Evolutionary conservation across 2,888 invertebrate genomes (phyloP), one percentile per base, ranked within the genome.

Genomic region (Bruchidius siliquastri): DNA sequence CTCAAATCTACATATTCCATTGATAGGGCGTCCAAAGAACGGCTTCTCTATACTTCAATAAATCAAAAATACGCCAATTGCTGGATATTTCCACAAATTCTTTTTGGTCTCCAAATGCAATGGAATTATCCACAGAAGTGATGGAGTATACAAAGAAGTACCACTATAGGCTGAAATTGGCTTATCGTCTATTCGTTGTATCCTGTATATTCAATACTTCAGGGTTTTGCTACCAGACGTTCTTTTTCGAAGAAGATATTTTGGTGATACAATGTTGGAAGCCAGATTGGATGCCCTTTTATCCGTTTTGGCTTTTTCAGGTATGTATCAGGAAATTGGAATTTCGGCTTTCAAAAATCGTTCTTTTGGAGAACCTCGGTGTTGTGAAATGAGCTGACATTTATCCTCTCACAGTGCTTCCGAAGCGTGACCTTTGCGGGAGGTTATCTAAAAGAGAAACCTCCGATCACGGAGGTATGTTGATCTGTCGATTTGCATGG

Each of bases 151-250:
- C 21, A 20, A 22, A 68, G 10, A 21, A 8, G 21, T 68, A 22
- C 10, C 10, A 21, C 22, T 21, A 68, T 8, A 21, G 22, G 21
- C 22, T 68, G 1, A 68, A 10, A 8, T 20, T 68, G 22, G 21
- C 68, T 20, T 68, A 68, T 22, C 68, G 22, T 20, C 21, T 68
- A 8, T 68, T 68, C 20, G 6, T 68, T 68, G 21, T 68, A 10
- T 68, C 22, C 8, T 21, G 22, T 22, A 68, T 68, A 10, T 68
- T 68, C 21, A 68, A 68, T 22, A 68, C 68, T 13, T 68, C 68
- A 68, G 68, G 68, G 20, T 68, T 68, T 13, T 68, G 68, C 22
- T 68, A 68, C 20, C 68, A 68, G 22, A 68, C 68, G 20, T 68
- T 68, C 20, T 68, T 68, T 13, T 21, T 68, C 21, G 20, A 68